Evolutionary conservation across 2,888 invertebrate genomes (phyloP).

Genomic region (Brassicogethes aeneus): DNA sequence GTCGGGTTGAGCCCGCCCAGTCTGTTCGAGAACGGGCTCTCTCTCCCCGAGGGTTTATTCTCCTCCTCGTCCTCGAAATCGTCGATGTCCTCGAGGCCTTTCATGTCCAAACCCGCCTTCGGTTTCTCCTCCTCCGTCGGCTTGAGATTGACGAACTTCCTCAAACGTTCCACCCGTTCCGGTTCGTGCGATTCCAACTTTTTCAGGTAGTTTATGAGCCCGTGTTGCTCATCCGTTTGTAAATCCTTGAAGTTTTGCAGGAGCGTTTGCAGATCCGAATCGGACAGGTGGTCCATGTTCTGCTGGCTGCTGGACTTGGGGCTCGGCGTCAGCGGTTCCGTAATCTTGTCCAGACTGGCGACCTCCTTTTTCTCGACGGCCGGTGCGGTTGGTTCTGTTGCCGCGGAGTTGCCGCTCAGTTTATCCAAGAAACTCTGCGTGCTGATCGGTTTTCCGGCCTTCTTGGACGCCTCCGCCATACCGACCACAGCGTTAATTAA

Average conservation of each 20-base stretch:
- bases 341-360: constrained; percentile 14
- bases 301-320: neutral
- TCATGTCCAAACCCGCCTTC: neutral
- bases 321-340: constrained; percentile 20
- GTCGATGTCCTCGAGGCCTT: constrained; percentile 27
- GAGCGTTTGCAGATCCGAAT: constrained; percentile 69
- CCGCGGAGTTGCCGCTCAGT: constrained; percentile 21
- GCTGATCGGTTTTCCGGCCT: constrained; percentile 43
- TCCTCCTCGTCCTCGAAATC: constrained; percentile 22
- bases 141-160: constrained; percentile 63
- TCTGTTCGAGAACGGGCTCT: constrained; percentile 43
- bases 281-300: constrained; percentile 64
- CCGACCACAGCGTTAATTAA: constrained; percentile 71
- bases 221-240: constrained; percentile 72
- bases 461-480: constrained; percentile 54
- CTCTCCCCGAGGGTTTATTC: constrained; percentile 11
- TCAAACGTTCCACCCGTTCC: constrained; percentile 63
- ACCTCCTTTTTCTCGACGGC: neutral
- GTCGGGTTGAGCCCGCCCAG: constrained; percentile 39
- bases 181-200: constrained; percentile 72
- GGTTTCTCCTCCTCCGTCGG: neutral
- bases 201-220: constrained; percentile 71
- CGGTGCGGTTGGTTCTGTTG: constrained; percentile 20
- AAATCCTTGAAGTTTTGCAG: constrained; percentile 75
- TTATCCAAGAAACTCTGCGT: constrained; percentile 44